These are phyloP conservation scores for Troides helena DNA, from an alignment of 2,888 invertebrate genomes.

Conservation along the genomic window DNA sequence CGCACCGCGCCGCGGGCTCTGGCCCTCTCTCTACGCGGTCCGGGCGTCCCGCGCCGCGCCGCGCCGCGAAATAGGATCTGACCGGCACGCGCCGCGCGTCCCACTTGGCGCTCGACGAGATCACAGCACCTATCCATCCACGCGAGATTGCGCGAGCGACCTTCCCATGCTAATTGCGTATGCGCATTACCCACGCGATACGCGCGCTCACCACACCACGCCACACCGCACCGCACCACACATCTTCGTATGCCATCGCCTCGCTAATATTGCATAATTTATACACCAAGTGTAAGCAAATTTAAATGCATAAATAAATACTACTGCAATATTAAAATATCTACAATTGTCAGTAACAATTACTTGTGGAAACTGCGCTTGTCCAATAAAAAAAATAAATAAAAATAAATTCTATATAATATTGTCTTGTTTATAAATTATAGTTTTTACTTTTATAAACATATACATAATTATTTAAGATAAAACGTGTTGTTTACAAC, in stretches of 20 bases:
- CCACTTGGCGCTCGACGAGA: constrained; percentile 52
- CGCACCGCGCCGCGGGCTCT: constrained; percentile 37
- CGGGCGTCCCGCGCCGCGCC: constrained; percentile 34
- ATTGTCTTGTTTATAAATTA: neutral
- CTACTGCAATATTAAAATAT: neutral
- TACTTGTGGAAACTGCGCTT: neutral
- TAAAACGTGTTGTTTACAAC: too few species aligned
- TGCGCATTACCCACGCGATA: constrained; percentile 45
- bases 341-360: neutral
- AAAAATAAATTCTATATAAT: neutral
- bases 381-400: too few species aligned
- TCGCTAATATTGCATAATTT: constrained; percentile 36
- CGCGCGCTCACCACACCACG: constrained; percentile 24
- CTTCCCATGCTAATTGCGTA: constrained; percentile 68
- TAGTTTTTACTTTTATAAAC: too few species aligned
- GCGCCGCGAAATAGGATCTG: constrained; percentile 69
- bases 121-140: constrained; percentile 37
- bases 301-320: constrained; percentile 11
- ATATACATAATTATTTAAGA: too few species aligned
- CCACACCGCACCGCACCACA: constrained; percentile 14
- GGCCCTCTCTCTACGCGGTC: too few species aligned
- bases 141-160: constrained; percentile 53
- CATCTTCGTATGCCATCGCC: constrained; percentile 12
- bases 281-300: constrained; percentile 25
- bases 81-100: constrained; percentile 45